Evolutionary conservation across 2,113 vertebrate species (phyloP), one percentile per base, ranked within the genome.

Genomic region (Myiopsitta monachus): DNA sequence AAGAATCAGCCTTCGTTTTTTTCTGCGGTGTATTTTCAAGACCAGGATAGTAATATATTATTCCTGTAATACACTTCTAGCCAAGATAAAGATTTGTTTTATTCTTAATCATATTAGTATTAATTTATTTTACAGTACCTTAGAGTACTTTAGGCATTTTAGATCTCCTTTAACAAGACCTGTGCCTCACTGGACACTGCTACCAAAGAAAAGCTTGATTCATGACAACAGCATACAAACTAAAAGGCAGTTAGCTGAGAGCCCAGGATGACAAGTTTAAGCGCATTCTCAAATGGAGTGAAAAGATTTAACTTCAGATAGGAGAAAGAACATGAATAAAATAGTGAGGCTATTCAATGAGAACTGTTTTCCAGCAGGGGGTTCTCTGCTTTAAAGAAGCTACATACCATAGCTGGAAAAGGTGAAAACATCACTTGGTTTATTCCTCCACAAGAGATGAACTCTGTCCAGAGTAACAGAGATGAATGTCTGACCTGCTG

Each of bases 101-200:
- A 89, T 68, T 91, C 74, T 76, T 92, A 94, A 94, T 91, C 94
- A 89, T 47, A 66, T n/a, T 24, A 41, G 52, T 49, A 95, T 90
- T 93, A 90, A 90, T 94, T 94, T 90, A 92, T 96, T 95, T 96
- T 83, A 88, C 43, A 88, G 73, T 67, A 81, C 79, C 39, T 74
- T 38, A 61, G 51, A 87, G 51, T 26, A 93, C 41, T 63, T 36
- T 6, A 80, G 14, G 72, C 90, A 78, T 91, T 86, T 90, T 39
- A 83, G 21, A 90, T 75, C 80, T 67, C 46, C 51, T 69, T 81
- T 61, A 92, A n/a, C 46, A 92, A 79, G 72, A 13, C 36, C 33
- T 70, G 52, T 1, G 14, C 43, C 75, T 80, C 2, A 0, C 82
- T 85, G 51, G 75, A 92, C 86, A 76, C 88, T 94, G 68, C 72